A percentile compares a stretch with the other conserved stretches of the same genome.
Conservation (phyloP, 2,888 invertebrate species). For the Phlogophora meticulosa region DNA sequence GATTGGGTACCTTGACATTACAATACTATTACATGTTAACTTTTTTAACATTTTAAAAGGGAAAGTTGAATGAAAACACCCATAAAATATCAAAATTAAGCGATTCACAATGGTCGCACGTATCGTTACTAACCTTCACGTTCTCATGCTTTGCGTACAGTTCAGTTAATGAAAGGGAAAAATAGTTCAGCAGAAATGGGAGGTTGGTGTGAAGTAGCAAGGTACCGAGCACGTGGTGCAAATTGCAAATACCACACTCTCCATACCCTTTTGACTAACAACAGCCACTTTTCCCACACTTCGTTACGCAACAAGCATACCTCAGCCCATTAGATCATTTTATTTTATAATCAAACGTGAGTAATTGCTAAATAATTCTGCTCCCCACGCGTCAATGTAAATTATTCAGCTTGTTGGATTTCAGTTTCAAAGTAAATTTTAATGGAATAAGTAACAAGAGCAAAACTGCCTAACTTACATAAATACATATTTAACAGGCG, state of each 20-base stretch:
- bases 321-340: conserved; percentile 50
- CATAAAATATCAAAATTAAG: conserved; percentile 39
- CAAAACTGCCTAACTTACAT: conserved; percentile 28
- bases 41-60: conserved; percentile 31
- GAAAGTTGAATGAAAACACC: conserved; percentile 41
- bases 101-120: conserved; percentile 34
- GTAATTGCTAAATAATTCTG: conserved; percentile 54
- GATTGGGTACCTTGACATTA: conserved; percentile 49
- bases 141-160: conserved; percentile 22
- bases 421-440: conserved; percentile 28
- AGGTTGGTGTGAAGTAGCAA: conserved; percentile 73
- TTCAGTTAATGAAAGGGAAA: conserved; percentile 51
- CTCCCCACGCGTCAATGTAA: conserved; percentile 52
- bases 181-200: conserved; percentile 73
- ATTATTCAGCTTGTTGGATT: conserved; percentile 31
- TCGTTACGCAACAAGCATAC: conserved; percentile 55
- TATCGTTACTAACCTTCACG: conserved; percentile 21
- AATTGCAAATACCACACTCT: conserved; percentile 77
- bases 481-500: conserved; percentile 34
- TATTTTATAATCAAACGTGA: conserved; percentile 57
- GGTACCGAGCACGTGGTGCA: conserved; percentile 73
- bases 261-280: conserved; percentile 43
- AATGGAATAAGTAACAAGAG: conserved; percentile 34
- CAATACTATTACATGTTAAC: neutral
- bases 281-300: conserved; percentile 58